These are phyloP conservation scores for Alloscopus bannaensis DNA, from an alignment of 2,888 invertebrate genomes.

Conservation along the genomic window DNA sequence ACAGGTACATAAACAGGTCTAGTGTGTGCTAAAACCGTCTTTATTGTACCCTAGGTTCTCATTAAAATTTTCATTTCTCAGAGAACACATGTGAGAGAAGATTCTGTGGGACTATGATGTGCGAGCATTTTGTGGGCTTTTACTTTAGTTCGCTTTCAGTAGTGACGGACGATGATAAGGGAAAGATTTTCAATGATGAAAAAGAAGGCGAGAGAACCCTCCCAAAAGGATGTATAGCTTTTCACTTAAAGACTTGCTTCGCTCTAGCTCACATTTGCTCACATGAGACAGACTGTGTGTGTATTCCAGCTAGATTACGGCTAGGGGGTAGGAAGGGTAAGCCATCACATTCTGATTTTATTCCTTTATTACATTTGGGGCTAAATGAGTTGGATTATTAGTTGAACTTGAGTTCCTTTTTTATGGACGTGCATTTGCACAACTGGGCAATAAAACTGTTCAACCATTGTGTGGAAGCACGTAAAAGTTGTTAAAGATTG, in stretches of 20 bases:
- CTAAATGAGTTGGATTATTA: slow-evolving; percentile 31
- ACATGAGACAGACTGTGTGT: background rate
- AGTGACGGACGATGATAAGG: background rate
- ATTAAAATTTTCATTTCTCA: slow-evolving; percentile 67
- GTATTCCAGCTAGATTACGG: background rate
- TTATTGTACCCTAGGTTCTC: slow-evolving; percentile 65
- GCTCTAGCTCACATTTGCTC: too few species aligned
- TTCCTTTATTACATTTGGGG: slow-evolving; percentile 24
- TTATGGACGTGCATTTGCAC: slow-evolving; percentile 16
- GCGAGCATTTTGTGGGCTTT: slow-evolving; percentile 19
- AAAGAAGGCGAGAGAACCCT: background rate
- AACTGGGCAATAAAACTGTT: slow-evolving; percentile 17
- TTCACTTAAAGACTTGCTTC: too few species aligned
- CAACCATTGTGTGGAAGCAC: background rate
- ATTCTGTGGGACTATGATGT: too few species aligned
- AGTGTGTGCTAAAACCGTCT: slow-evolving; percentile 32
- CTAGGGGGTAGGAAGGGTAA: background rate
- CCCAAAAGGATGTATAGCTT: background rate
- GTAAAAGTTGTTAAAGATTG: background rate
- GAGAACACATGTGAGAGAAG: slow-evolving; percentile 19
- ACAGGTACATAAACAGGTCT: slow-evolving; percentile 2
- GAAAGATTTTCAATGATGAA: slow-evolving; percentile 19
- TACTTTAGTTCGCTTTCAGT: background rate
- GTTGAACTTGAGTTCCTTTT: slow-evolving; percentile 20
- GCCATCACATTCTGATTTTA: slow-evolving; percentile 17